Conservation (phyloP, 2,888 invertebrate species). For the Himalopsyche anomala region DNA sequence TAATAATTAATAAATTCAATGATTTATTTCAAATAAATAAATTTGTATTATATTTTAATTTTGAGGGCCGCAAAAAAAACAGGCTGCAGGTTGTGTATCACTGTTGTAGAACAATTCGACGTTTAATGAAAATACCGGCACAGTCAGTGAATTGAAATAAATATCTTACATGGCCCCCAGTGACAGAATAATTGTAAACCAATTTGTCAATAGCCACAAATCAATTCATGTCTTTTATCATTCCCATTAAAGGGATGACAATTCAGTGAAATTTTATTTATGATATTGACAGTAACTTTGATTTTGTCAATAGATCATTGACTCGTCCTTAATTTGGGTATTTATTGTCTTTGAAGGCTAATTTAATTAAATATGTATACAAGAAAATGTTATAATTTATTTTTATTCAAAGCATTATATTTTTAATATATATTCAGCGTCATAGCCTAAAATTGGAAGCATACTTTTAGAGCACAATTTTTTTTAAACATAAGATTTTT, state of each 20-base stretch:
- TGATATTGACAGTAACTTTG: background rate
- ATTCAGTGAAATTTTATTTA: background rate
- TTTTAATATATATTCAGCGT: too few species aligned
- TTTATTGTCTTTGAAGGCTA: too few species aligned
- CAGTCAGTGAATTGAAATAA: background rate
- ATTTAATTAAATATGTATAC: too few species aligned
- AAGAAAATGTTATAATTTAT: too few species aligned
- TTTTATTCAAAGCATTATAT: too few species aligned
- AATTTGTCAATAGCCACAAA: constrained; percentile 21
- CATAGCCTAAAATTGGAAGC: too few species aligned
- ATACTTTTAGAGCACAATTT: too few species aligned
- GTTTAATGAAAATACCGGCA: background rate
- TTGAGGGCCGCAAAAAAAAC: background rate
- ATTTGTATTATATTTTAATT: too few species aligned
- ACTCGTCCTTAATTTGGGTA: background rate
- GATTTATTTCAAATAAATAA: too few species aligned
- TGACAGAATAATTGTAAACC: constrained; percentile 16
- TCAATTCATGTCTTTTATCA: constrained; percentile 6
- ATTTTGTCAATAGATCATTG: constrained; percentile 17
- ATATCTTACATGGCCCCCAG: background rate
- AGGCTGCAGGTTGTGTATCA: background rate
- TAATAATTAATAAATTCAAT: too few species aligned
- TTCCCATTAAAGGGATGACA: constrained; percentile 31
- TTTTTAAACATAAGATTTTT: too few species aligned
- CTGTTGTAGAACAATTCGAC: background rate